Evolutionary conservation across 2,888 invertebrate species (phyloP).

Genomic region (Ormyrus pomaceus): DNA sequence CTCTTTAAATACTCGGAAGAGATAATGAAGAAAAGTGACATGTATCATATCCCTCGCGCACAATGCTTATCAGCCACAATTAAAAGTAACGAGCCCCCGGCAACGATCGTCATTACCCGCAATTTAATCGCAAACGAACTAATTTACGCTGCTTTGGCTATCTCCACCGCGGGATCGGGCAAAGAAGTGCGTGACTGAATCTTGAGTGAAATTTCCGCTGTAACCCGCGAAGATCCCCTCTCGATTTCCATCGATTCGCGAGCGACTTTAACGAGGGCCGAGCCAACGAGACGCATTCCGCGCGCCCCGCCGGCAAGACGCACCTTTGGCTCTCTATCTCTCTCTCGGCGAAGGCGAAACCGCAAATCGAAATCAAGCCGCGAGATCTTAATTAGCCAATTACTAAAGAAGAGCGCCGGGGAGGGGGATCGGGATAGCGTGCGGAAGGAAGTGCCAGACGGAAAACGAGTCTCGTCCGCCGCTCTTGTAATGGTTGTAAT

Average conservation of each 20-base stretch:
- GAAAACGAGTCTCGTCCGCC: constrained; percentile 32
- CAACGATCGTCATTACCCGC: too few species aligned
- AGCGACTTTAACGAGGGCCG: constrained; percentile 5
- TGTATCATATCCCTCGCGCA: too few species aligned
- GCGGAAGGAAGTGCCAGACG: constrained; percentile 25
- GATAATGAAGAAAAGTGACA: too few species aligned
- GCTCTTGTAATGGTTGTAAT: too few species aligned
- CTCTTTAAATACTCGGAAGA: too few species aligned
- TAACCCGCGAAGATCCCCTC: not conserved
- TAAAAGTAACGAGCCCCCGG: too few species aligned
- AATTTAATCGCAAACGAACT: too few species aligned
- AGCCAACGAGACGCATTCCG: constrained; percentile 5
- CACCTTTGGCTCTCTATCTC: not conserved
- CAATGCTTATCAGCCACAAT: too few species aligned
- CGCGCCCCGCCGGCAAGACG: not conserved
- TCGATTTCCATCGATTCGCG: not conserved
- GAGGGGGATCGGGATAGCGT: constrained; percentile 39
- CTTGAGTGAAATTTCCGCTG: not conserved
- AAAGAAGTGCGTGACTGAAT: too few species aligned
- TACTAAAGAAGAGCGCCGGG: constrained; percentile 10
- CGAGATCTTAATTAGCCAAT: constrained; percentile 60
- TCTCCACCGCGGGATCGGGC: too few species aligned
- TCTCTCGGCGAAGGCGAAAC: not conserved
- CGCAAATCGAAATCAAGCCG: constrained; percentile 57
- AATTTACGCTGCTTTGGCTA: too few species aligned